phyloP scores from a whole-genome alignment of 2,888 invertebrate genomes.

The Apocheima hispidaria region DNA sequence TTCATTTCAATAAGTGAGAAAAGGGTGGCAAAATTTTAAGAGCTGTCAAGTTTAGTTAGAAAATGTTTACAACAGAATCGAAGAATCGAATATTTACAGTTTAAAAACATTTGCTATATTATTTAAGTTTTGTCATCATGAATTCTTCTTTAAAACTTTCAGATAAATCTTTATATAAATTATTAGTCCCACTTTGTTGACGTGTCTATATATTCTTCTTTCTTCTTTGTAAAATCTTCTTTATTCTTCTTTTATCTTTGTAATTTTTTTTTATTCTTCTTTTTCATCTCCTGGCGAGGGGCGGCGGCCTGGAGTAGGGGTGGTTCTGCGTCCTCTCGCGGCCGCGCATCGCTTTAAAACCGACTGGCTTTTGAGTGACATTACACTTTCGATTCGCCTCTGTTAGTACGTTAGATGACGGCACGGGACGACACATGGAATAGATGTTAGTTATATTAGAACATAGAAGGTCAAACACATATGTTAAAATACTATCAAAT shows the following conservation, averaged over 20 bases:
- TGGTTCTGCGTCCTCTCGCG: conserved; percentile 68
- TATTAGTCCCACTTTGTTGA: no score
- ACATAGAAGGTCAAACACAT: neutral
- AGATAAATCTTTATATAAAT: no score
- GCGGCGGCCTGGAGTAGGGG: conserved; percentile 69
- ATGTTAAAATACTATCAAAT: no score
- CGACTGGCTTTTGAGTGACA: conserved; percentile 74
- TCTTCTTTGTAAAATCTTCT: neutral
- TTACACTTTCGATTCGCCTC: conserved; percentile 52
- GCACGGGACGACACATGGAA: conserved; percentile 55
- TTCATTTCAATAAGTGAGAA: no score
- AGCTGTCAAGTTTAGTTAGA: no score
- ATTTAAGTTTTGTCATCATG: neutral
- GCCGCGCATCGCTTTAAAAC: conserved; percentile 76
- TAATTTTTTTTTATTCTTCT: neutral
- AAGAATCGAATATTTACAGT: no score
- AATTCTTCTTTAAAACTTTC: no score
- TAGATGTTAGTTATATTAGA: conserved; percentile 52
- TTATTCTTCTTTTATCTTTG: neutral
- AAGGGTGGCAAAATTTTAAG: no score
- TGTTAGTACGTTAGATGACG: conserved; percentile 69
- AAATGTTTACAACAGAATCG: no score
- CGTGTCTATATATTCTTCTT: no score
- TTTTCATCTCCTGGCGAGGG: conserved; percentile 36
- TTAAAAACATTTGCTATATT: no score